Conservation (phyloP, 2,888 invertebrate species). For the Andricus curvator region DNA sequence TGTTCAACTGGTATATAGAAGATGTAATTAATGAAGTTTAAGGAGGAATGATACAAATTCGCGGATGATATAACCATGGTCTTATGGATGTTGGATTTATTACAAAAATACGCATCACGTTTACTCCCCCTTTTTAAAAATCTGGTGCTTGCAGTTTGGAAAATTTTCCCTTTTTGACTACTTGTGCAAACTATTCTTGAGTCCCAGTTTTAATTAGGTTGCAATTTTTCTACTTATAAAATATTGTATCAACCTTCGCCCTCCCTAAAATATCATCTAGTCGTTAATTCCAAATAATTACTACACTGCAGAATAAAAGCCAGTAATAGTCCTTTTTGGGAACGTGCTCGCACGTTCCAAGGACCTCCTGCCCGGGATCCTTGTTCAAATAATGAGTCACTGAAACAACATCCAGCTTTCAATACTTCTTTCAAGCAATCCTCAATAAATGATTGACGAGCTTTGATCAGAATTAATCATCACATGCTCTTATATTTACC, state of each 20-base stretch:
- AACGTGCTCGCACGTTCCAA: slow-evolving; percentile 42
- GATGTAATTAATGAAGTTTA: too few relatives aligned
- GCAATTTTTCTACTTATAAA: background rate
- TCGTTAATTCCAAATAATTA: slow-evolving; percentile 11
- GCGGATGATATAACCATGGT: too few relatives aligned
- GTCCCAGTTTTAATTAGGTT: too few relatives aligned
- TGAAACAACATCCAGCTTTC: slow-evolving; percentile 66
- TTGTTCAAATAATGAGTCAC: slow-evolving; percentile 76
- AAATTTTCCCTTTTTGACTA: too few relatives aligned
- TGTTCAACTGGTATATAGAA: too few relatives aligned
- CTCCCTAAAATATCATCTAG: background rate
- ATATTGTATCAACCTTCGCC: background rate
- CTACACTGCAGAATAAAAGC: background rate
- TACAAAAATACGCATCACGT: too few relatives aligned
- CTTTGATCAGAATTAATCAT: background rate
- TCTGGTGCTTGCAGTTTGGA: too few relatives aligned
- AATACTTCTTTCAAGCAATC: slow-evolving; percentile 32
- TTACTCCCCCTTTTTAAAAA: too few relatives aligned
- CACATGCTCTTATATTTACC: background rate
- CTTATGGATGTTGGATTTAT: too few relatives aligned
- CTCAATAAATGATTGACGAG: slow-evolving; percentile 16
- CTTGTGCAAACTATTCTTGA: too few relatives aligned
- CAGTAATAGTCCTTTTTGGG: slow-evolving; percentile 29
- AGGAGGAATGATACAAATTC: too few relatives aligned
- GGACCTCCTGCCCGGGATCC: slow-evolving; percentile 55